Conservation (phyloP, 2,113 vertebrate species). For the Prinia subflava region DNA sequence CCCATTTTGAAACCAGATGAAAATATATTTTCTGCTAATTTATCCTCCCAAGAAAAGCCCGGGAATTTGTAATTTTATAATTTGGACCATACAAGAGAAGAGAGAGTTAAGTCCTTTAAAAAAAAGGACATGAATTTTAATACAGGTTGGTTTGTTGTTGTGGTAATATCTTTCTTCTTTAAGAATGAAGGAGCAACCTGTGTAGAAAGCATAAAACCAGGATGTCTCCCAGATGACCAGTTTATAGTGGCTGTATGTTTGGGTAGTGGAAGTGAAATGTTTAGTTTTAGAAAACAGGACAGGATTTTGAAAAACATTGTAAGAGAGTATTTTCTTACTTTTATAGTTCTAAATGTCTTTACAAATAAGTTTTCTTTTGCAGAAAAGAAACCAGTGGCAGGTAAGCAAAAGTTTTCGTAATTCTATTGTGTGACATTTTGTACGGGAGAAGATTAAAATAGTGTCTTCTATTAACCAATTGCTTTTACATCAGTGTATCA, state of each 20-base stretch:
- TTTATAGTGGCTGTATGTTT: background rate
- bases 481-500: background rate
- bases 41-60: background rate
- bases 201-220: background rate
- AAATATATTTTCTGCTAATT: background rate
- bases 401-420: slow-evolving; percentile 42
- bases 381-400: slow-evolving; percentile 36
- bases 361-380: slow-evolving; percentile 21
- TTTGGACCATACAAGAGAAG: background rate
- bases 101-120: background rate
- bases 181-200: background rate
- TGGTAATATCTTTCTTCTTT: background rate
- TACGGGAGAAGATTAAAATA: background rate
- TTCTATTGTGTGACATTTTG: background rate
- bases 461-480: background rate
- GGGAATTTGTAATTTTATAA: background rate
- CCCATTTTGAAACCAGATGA: background rate
- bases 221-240: background rate
- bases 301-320: background rate
- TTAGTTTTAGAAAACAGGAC: background rate
- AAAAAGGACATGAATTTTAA: background rate
- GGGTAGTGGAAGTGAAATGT: background rate
- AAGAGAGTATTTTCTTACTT: background rate
- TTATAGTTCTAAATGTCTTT: background rate
- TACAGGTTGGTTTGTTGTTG: background rate